Conservation (phyloP, 2,797 vertebrate species). For the Schizopygopsis pylzovi region DNA sequence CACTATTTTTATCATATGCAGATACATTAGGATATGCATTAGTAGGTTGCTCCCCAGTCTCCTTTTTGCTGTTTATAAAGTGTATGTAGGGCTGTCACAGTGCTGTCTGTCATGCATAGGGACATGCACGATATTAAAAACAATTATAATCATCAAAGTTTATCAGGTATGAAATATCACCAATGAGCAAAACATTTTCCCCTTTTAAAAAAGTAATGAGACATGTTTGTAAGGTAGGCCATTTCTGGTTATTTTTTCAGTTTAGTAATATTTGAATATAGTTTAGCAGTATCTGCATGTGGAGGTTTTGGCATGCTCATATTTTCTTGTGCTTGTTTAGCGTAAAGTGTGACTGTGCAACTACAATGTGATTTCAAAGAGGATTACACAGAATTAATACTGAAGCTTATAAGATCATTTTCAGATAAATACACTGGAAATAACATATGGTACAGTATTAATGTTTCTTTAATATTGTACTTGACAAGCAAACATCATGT, state of each 20-base stretch:
- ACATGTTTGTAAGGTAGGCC: neutral
- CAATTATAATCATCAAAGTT: neutral
- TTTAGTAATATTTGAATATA: neutral
- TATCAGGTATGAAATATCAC: neutral
- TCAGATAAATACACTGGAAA: neutral
- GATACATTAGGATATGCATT: neutral
- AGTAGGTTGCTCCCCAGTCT: neutral
- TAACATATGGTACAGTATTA: neutral
- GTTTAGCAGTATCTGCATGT: neutral
- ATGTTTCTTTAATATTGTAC: neutral
- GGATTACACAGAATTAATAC: neutral
- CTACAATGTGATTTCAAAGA: neutral
- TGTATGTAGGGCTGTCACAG: neutral
- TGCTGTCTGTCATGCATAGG: neutral
- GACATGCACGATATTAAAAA: neutral
- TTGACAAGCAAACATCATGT: neutral
- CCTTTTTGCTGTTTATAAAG: neutral
- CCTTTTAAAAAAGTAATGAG: neutral
- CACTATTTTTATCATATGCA: neutral
- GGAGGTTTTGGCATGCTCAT: neutral
- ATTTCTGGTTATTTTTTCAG: neutral
- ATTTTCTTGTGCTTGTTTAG: neutral
- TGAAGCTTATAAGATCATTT: neutral
- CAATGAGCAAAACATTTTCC: neutral
- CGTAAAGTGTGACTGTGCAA: neutral